Evolutionary conservation across 2,797 vertebrate species (phyloP).

Genomic region (Ispidina lecontei): DNA sequence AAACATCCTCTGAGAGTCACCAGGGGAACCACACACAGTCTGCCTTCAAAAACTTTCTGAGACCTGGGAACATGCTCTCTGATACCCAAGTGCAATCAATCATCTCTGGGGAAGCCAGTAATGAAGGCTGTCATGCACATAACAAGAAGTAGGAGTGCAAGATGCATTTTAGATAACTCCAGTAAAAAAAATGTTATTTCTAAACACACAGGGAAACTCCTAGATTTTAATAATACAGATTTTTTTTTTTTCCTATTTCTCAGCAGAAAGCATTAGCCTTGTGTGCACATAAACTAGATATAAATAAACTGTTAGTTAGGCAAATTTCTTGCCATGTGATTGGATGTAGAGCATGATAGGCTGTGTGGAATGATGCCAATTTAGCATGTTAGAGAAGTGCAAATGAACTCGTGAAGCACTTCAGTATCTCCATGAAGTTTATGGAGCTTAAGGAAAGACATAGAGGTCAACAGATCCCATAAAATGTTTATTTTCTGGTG

Average conservation of each 20-base stretch:
- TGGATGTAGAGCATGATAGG: neutral
- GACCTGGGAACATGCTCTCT: neutral
- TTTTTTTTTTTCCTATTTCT: neutral
- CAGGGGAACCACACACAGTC: neutral
- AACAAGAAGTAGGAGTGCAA: neutral
- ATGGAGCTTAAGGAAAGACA: neutral
- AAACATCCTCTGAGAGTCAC: neutral
- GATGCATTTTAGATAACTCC: neutral
- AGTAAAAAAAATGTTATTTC: neutral
- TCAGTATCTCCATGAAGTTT: neutral
- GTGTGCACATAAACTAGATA: neutral
- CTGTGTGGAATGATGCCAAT: neutral
- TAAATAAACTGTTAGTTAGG: neutral
- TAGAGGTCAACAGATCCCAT: neutral
- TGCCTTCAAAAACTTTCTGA: neutral
- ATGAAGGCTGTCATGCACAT: neutral
- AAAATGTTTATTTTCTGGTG: neutral
- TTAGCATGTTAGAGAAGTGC: neutral
- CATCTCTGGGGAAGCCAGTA: neutral
- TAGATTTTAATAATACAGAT: neutral
- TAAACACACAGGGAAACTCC: neutral
- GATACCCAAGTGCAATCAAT: neutral
- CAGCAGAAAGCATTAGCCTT: neutral
- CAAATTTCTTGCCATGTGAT: neutral
- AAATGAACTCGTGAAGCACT: neutral